phyloP scores from a whole-genome alignment of 2,888 invertebrate genomes.

The Eupelmus urozonus region DNA sequence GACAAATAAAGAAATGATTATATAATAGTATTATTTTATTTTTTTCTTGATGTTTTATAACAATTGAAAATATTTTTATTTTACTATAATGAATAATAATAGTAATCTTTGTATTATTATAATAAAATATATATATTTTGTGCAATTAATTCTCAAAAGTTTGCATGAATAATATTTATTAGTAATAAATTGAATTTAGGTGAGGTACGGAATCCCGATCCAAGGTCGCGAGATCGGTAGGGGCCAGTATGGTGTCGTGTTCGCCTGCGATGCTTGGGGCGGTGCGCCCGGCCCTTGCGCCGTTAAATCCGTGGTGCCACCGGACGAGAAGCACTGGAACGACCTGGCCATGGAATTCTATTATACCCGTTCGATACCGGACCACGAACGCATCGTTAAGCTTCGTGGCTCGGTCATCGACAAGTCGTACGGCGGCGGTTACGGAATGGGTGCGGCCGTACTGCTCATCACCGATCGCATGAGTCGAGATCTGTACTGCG shows the following conservation, averaged over 20 bases:
- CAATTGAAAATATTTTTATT: no score
- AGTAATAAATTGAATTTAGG: conserved; percentile 32
- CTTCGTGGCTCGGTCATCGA: conserved; percentile 90
- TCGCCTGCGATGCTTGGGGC: conserved; percentile 86
- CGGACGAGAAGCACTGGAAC: conserved; percentile 93
- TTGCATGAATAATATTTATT: no score
- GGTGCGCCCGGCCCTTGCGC: conserved; percentile 87
- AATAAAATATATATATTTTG: no score
- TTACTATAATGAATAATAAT: no score
- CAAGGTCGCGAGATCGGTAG: conserved; percentile 85
- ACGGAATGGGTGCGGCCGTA: conserved; percentile 82
- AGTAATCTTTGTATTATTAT: no score
- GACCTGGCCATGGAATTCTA: conserved; percentile 95
- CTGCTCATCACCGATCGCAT: conserved; percentile 88
- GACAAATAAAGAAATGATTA: no score
- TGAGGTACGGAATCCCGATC: conserved; percentile 84
- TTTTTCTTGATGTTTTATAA: no score
- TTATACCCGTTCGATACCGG: conserved; percentile 91
- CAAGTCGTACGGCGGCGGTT: conserved; percentile 84
- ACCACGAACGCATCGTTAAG: conserved; percentile 88
- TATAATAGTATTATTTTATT: no score
- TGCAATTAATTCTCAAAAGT: no score
- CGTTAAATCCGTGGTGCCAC: conserved; percentile 92
- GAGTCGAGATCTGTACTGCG: conserved; percentile 88
- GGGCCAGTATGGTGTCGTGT: conserved; percentile 94